These are phyloP conservation scores for Echinarachnius parma DNA, from an alignment of 53 echinoderm and acorn worm genomes.

Conservation along the genomic window DNA sequence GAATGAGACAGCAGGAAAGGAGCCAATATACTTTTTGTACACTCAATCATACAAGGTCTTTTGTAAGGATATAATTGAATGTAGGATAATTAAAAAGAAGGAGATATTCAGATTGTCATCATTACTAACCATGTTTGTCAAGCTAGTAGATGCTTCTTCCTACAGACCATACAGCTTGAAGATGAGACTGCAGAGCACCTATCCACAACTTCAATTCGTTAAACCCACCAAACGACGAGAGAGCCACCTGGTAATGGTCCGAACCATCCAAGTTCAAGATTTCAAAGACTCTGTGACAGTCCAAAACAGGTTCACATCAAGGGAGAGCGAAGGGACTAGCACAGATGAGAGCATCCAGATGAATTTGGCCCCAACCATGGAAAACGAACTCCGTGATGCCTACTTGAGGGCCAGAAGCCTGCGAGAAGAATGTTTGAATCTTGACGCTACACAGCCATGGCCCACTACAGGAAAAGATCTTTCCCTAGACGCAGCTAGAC, in stretches of 20 bases:
- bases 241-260: constrained; percentile 29
- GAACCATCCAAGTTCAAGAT: constrained; percentile 6
- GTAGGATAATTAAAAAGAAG: constrained; percentile 13
- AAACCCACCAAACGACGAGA: not conserved
- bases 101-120: constrained; percentile 30
- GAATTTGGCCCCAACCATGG: not conserved
- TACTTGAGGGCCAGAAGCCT: constrained; percentile 2
- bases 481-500: not conserved
- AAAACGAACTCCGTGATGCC: not conserved
- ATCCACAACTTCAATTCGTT: constrained; percentile 37
- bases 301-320: not conserved
- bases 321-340: not conserved
- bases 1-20: not conserved
- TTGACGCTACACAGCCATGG: constrained; percentile 6
- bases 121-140: constrained; percentile 26
- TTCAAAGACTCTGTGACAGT: not conserved
- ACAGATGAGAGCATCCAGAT: not conserved
- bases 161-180: constrained; percentile 26
- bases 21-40: not conserved
- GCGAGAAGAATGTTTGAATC: constrained; percentile 2
- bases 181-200: constrained; percentile 31
- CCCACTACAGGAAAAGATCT: constrained; percentile 22
- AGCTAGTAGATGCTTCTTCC: constrained; percentile 31
- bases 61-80: constrained; percentile 18
- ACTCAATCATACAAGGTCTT: not conserved